phyloP scores from a whole-genome alignment of 1,140 invertebrate species.

The Gyrodactylus bullatarudis region DNA sequence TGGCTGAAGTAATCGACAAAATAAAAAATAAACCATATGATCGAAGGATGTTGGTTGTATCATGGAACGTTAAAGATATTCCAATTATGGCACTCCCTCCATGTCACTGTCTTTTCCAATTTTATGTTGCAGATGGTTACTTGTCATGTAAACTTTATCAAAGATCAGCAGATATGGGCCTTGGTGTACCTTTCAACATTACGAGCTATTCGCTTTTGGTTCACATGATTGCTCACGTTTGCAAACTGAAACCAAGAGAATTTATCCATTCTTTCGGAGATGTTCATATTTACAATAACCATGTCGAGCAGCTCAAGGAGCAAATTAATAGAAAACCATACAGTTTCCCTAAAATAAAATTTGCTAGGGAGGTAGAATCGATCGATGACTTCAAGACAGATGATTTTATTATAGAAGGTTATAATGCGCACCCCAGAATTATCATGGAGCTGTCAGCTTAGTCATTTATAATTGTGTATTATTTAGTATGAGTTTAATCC shows the following conservation, averaged over 20 bases:
- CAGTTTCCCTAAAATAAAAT: conserved; percentile 42
- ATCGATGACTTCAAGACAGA: conserved; percentile 63
- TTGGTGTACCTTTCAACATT: conserved; percentile 94
- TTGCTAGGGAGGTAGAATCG: conserved; percentile 18
- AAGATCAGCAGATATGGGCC: conserved; percentile 69
- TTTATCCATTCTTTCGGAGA: conserved; percentile 85
- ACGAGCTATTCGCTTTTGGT: conserved; percentile 76
- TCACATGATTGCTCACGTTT: conserved; percentile 77
- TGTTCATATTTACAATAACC: conserved; percentile 73
- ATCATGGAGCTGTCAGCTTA: conserved; percentile 82
- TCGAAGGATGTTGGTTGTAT: conserved; percentile 56
- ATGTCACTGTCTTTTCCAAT: conserved; percentile 72
- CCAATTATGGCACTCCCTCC: conserved; percentile 74
- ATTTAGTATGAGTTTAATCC: no score
- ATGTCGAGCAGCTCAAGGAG: conserved; percentile 24
- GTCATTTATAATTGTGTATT: conserved; percentile 14
- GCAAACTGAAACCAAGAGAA: conserved; percentile 50
- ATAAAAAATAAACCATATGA: conserved; percentile 47
- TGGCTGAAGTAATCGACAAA: conserved; percentile 32
- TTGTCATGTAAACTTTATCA: conserved; percentile 72
- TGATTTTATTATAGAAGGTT: conserved; percentile 53
- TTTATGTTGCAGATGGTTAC: conserved; percentile 45
- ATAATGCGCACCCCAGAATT: conserved; percentile 60
- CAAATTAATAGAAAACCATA: conserved; percentile 36
- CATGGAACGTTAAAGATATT: conserved; percentile 72